Evolutionary conservation across 2,888 invertebrate species (phyloP).

Genomic region (Seira ritae): DNA sequence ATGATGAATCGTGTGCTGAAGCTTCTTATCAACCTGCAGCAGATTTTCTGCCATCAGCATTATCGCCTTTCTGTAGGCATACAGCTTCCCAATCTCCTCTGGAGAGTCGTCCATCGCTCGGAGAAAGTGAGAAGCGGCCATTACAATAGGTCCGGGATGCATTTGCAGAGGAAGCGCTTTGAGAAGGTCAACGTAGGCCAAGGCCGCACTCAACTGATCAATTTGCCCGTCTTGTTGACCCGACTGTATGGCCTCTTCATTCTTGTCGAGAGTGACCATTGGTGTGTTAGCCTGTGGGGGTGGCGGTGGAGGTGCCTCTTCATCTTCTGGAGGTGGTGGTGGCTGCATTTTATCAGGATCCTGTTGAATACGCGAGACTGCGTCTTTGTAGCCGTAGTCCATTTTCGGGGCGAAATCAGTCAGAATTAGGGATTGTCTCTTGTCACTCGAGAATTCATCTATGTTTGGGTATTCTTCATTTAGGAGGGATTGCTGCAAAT

Average conservation of each 20-base stretch:
- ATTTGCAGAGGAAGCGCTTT: constrained; percentile 64
- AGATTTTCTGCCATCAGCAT: constrained; percentile 66
- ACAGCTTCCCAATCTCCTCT: constrained; percentile 45
- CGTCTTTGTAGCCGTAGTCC: constrained; percentile 67
- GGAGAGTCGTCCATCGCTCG: constrained; percentile 62
- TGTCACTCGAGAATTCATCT: constrained; percentile 50
- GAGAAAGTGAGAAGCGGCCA: constrained; percentile 69
- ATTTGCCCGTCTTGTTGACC: constrained; percentile 46
- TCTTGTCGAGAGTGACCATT: constrained; percentile 64
- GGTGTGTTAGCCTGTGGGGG: constrained; percentile 63
- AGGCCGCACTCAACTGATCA: constrained; percentile 62
- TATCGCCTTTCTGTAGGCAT: constrained; percentile 66
- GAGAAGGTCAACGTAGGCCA: constrained; percentile 67
- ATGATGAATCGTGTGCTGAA: constrained; percentile 66
- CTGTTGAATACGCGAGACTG: constrained; percentile 51
- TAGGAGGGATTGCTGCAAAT: constrained; percentile 42
- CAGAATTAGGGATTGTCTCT: constrained; percentile 58
- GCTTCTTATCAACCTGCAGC: constrained; percentile 59
- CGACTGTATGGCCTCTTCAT: constrained; percentile 63
- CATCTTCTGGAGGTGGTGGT: constrained; percentile 58
- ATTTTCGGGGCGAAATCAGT: constrained; percentile 62
- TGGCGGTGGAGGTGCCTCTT: constrained; percentile 47
- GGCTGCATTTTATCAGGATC: constrained; percentile 55
- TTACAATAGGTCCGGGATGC: constrained; percentile 67
- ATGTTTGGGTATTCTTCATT: constrained; percentile 61